Evolutionary conservation across 2,888 invertebrate species (phyloP).

Genomic region (Mesodorylaimus sp.): DNA sequence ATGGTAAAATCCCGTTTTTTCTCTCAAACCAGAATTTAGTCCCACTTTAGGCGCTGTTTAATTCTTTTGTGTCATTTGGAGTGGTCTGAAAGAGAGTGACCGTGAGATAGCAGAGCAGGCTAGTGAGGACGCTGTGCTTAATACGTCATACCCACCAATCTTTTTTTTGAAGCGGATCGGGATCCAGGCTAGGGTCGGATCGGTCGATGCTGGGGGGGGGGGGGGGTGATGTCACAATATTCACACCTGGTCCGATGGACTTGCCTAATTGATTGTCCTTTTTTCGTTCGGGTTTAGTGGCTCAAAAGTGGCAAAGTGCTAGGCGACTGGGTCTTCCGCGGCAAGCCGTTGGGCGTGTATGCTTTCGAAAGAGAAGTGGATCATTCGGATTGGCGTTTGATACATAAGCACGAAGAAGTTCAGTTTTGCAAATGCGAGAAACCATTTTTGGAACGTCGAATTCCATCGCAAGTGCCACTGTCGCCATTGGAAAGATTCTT

Average conservation of each 20-base stretch:
- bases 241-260: not conserved
- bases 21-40: too few relatives aligned
- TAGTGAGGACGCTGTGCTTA: too few relatives aligned
- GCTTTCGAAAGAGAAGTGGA: constrained; percentile 23
- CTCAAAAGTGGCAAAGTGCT: constrained; percentile 5
- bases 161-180: too few relatives aligned
- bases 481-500: constrained; percentile 7
- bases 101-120: too few relatives aligned
- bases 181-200: too few relatives aligned
- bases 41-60: too few relatives aligned
- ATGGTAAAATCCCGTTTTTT: too few relatives aligned
- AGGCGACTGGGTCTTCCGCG: constrained; percentile 10
- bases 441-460: not conserved
- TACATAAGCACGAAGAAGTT: constrained; percentile 18
- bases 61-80: too few relatives aligned
- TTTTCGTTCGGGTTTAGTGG: constrained; percentile 6
- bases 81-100: too few relatives aligned
- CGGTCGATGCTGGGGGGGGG: too few relatives aligned
- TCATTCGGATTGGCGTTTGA: constrained; percentile 24
- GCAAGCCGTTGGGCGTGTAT: constrained; percentile 19
- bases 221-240: too few relatives aligned
- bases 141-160: too few relatives aligned
- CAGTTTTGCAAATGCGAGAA: not conserved
- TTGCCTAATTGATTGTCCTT: not conserved
- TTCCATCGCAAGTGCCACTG: constrained; percentile 7